These are phyloP conservation scores for Pomacea maculata DNA, from an alignment of 1,140 invertebrate species.

Conservation along the genomic window DNA sequence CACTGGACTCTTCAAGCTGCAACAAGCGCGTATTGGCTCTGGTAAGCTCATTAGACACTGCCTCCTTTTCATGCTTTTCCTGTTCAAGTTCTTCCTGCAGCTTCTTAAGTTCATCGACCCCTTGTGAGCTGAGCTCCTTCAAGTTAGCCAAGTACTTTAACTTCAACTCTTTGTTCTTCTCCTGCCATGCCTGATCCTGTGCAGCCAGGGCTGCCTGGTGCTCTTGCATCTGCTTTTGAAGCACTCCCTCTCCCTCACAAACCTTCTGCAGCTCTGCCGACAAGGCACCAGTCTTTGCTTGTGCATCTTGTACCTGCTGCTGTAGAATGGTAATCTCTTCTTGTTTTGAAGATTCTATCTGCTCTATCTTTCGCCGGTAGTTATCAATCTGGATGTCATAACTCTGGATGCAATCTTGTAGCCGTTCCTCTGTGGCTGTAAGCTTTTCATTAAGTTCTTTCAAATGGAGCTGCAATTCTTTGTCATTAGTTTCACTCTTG, in stretches of 20 bases:
- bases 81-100: conserved; percentile 32
- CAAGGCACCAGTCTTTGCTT: conserved; percentile 35
- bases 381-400: conserved; percentile 60
- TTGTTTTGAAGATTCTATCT: conserved; percentile 39
- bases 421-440: conserved; percentile 47
- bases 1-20: conserved; percentile 48
- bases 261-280: conserved; percentile 42
- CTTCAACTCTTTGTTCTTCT: conserved; percentile 56
- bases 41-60: conserved; percentile 47
- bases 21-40: conserved; percentile 55
- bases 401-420: conserved; percentile 54
- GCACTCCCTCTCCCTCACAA: conserved; percentile 45
- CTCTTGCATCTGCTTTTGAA: conserved; percentile 43
- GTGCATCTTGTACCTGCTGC: conserved; percentile 44
- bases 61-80: conserved; percentile 44
- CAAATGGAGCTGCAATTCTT: conserved; percentile 52
- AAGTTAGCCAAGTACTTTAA: conserved; percentile 53
- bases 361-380: conserved; percentile 52
- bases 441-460: conserved; percentile 54
- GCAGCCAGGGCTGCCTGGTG: conserved; percentile 52
- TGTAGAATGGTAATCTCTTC: conserved; percentile 53
- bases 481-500: conserved; percentile 47
- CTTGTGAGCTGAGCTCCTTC: conserved; percentile 48
- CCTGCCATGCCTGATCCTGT: conserved; percentile 48
- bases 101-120: conserved; percentile 26